These are phyloP conservation scores for Mya arenaria DNA, from an alignment of 1,140 invertebrate species.

Conservation along the genomic window DNA sequence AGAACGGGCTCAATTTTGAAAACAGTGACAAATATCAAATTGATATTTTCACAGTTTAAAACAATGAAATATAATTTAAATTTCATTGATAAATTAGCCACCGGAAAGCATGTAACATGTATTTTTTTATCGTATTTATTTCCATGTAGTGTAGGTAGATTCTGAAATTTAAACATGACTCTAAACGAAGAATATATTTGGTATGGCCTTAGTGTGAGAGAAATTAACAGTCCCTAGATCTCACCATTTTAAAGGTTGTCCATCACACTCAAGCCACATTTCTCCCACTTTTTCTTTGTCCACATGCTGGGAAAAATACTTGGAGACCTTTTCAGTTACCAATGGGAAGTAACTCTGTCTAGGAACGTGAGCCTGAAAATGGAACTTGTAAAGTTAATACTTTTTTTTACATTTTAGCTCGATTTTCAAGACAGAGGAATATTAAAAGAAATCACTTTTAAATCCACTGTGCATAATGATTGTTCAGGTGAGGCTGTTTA, in stretches of 20 bases:
- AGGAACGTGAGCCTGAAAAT: constrained; percentile 91
- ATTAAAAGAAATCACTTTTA: background rate
- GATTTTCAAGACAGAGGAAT: background rate
- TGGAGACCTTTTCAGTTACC: constrained; percentile 96
- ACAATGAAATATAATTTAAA: too few species aligned
- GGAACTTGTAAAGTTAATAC: background rate
- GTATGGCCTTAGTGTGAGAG: too few species aligned
- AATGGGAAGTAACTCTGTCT: constrained; percentile 97
- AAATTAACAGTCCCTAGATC: too few species aligned
- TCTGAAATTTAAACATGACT: too few species aligned
- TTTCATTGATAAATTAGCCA: too few species aligned
- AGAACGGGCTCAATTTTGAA: too few species aligned
- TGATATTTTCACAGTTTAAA: too few species aligned
- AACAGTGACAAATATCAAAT: too few species aligned
- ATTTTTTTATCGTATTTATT: too few species aligned
- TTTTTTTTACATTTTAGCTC: background rate
- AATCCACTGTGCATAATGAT: background rate
- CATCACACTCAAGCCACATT: constrained; percentile 98
- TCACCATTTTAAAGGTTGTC: constrained; percentile 94
- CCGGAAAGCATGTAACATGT: too few species aligned
- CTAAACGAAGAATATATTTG: too few species aligned
- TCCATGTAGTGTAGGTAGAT: too few species aligned
- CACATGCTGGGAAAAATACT: constrained; percentile 93
- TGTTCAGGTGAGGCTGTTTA: background rate
- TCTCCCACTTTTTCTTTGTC: constrained; percentile 92